Evolutionary conservation across 2,113 vertebrate species (phyloP), one percentile per base, ranked within the genome.

Genomic region (Axis porcinus): DNA sequence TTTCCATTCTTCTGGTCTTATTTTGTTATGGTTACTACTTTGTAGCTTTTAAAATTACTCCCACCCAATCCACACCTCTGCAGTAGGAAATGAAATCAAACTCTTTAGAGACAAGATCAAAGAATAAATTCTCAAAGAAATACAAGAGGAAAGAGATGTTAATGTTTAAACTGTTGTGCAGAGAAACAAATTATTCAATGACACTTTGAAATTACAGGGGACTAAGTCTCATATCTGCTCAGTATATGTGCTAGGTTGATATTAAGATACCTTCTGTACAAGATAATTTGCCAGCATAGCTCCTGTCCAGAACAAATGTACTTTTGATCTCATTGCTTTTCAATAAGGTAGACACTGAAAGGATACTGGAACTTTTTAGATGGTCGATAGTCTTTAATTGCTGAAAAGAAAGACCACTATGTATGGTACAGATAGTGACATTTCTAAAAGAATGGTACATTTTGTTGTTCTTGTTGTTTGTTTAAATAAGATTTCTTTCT

Each of bases 311-410:
- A 94, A 89, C 36, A 96, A 91, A 55, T 97, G 79, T 94, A 96
- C 98, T 95, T 98, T 92, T 97, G 97, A 25, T 98, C 97, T 91
- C 86, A 97, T 82, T 96, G 97, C 98, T 97, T 98, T 98, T 95
- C 92, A 28, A 8, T 89, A 96, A 97, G 64, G 90, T 40, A 93
- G 2, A 17, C 43, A 92, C 11, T 0, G 55, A 92, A 97, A 98
- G 96, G 92, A 97, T 98, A 97, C 8, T 92, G 87, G 92, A 97
- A 98, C 98, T 83, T 96, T 97, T 94, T 87, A 1, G 86, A 94
- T 97, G 84, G 86, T 95, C 78, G 98, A 89, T 98, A 97, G 95
- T 97, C 81, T 98, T 94, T 96, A 95, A 79, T 76, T 88, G 30
- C 74, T 14, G 0, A 74, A 96, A 97, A 85, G 86, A 95, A 94